Conservation (phyloP, 2,797 vertebrate genomes). For the Phoeniculus purpureus region DNA sequence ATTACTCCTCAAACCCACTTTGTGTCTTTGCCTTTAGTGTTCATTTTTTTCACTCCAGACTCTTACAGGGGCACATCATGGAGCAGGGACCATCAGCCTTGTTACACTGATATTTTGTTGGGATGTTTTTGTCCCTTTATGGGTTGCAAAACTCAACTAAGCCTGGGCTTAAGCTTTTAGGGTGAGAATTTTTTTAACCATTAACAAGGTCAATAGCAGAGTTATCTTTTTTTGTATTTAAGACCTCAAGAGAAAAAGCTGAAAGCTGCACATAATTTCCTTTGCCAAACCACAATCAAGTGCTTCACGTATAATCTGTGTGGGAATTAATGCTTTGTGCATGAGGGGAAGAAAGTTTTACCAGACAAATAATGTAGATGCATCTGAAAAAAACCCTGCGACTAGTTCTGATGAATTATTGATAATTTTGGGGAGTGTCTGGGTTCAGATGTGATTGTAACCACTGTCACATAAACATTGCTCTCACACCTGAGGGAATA, state of each 20-base stretch:
- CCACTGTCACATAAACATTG: background rate
- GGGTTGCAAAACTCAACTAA: background rate
- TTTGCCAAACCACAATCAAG: background rate
- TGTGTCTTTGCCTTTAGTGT: background rate
- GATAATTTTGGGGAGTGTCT: background rate
- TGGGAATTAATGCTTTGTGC: background rate
- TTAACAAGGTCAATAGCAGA: background rate
- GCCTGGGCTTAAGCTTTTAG: background rate
- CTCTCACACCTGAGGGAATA: background rate
- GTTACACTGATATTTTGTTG: background rate
- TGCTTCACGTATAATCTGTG: background rate
- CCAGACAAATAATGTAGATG: background rate
- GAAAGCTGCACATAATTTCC: background rate
- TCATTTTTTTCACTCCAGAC: background rate
- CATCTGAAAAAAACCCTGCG: background rate
- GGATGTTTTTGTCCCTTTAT: background rate
- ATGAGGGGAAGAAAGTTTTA: background rate
- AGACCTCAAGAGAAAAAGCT: background rate
- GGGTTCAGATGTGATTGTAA: background rate
- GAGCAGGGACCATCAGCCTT: background rate
- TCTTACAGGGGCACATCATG: background rate
- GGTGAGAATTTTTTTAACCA: background rate
- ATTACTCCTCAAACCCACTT: background rate
- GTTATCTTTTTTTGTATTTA: background rate
- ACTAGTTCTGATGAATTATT: conserved; percentile 3